A percentile compares a stretch with the other conserved stretches of the same genome.
Evolutionary conservation across 2,113 vertebrate species (phyloP).

Genomic region (Chinchilla lanigera): DNA sequence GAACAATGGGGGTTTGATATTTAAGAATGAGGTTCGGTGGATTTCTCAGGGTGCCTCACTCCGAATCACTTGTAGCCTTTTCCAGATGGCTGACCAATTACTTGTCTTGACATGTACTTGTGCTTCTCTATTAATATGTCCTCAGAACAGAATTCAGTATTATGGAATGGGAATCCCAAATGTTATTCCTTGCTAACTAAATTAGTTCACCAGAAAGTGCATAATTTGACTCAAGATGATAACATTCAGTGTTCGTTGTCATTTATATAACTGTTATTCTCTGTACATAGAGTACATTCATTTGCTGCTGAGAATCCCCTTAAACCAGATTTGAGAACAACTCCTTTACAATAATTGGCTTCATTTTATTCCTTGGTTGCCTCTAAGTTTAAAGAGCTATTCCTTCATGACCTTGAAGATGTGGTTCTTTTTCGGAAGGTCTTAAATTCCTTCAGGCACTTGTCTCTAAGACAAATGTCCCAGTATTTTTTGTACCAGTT

Average conservation of each 20-base stretch:
- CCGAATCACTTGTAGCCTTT: background rate
- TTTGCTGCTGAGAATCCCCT: background rate
- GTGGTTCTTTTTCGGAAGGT: background rate
- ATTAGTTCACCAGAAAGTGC: background rate
- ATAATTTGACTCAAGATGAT: background rate
- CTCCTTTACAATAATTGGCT: background rate
- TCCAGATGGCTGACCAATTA: background rate
- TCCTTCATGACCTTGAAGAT: background rate
- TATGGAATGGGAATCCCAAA: background rate
- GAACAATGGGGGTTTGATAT: background rate
- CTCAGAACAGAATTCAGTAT: background rate
- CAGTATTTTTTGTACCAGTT: background rate
- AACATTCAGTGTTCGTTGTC: conserved; percentile 10
- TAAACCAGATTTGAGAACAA: background rate
- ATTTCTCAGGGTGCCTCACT: background rate
- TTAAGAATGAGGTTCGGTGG: background rate
- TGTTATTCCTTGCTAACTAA: background rate
- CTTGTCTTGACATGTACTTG: background rate
- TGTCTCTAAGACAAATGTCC: background rate
- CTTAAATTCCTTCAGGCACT: background rate
- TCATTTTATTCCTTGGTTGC: background rate
- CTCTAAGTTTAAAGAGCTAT: background rate
- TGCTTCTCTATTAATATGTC: background rate
- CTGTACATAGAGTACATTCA: background rate
- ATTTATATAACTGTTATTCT: conserved; percentile 22